Base-by-base conservation (phyloP, 1,140 invertebrate genomes). In the Matsumurasca onukii region DNA sequence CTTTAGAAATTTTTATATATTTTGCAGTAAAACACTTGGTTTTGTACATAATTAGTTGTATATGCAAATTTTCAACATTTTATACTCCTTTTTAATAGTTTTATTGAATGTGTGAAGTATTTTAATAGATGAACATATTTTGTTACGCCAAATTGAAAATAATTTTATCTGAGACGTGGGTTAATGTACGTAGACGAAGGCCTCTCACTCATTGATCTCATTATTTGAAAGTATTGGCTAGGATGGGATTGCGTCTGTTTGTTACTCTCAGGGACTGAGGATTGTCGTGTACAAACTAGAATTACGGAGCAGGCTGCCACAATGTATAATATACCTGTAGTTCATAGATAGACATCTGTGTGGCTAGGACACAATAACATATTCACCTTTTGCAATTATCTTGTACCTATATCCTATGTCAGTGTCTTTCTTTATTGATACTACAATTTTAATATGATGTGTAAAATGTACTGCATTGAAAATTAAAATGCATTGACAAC, bases 401-500 rank as follows among this genome's bases (percentile, higher is more conserved):
- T 59, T 59, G 55, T 59, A 59, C 55, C 22, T 59, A 27, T 27
- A 59, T 24, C 30, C 55, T 59, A 25, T 59, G 55, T 59, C 55
- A 59, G 25, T 59, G 55, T 59, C 55, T 59, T 59, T 59, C 55
- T 59, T 59, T 27, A 59, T 59, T 59, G 55, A 59, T 59, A 59
- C 55, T 59, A 59, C 55, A 59, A n/a, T 59, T 59, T 59, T 59
- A 59, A 59, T 59, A 59, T 27, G 17, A 59, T 59, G 55, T 59
- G 55, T 59, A 59, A 59, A 59, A 59, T 59, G 5, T 9, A 39
- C 30, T 59, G 55, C 55, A 59, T 59, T 59, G 25, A 12, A 59
- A 59, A 59, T 59, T 59, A 59, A 59, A 59, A 59, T 59, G 55
- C 55, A 59, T 59, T 59, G 55, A 59, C 55, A 59, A 57, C 65